A percentile compares a stretch with the other conserved stretches of the same genome.
Conservation (phyloP, 2,113 vertebrate genomes). For the Varanus komodoensis region DNA sequence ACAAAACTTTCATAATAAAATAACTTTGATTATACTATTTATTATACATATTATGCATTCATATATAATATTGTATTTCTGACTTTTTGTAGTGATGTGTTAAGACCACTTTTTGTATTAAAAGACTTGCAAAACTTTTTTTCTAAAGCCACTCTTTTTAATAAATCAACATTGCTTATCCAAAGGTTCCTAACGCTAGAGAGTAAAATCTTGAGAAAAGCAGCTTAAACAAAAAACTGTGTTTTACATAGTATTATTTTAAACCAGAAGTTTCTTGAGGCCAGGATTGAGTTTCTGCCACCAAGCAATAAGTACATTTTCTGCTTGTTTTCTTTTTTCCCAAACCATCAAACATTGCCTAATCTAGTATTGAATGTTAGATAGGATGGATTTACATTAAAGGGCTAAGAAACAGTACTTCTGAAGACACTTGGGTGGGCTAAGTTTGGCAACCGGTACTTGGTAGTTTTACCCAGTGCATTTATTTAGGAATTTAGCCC, state of each 20-base stretch:
- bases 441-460: background rate
- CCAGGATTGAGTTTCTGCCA: background rate
- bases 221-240: background rate
- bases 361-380: background rate
- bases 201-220: background rate
- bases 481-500: background rate
- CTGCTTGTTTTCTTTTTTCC: background rate
- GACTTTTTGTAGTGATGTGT: conserved; percentile 24
- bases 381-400: background rate
- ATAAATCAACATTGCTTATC: background rate
- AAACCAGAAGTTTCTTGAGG: background rate
- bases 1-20: conserved; percentile 12
- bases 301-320: background rate
- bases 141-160: background rate
- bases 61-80: background rate
- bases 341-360: background rate
- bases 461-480: background rate
- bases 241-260: background rate
- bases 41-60: too few species aligned
- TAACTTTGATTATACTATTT: background rate
- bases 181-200: background rate
- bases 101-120: background rate
- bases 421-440: background rate
- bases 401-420: background rate
- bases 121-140: background rate